These are phyloP conservation scores for Macroglossus sobrinus DNA, from an alignment of 2,113 vertebrate genomes.

Conservation along the genomic window DNA sequence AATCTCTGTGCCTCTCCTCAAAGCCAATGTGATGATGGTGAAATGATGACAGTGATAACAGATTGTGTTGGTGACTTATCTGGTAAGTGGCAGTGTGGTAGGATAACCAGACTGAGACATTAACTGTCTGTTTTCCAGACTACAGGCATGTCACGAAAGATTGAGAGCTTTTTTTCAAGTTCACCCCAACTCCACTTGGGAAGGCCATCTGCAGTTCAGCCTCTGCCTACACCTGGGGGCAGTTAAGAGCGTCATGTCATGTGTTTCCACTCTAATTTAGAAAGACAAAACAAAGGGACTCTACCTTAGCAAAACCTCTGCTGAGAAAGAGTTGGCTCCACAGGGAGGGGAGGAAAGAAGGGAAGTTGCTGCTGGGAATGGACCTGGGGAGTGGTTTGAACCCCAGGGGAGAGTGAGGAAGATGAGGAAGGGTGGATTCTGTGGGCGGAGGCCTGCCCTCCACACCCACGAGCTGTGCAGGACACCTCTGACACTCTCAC, in stretches of 20 bases:
- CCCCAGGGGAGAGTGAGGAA: not conserved
- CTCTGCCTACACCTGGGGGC: not conserved
- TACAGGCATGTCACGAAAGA: not conserved
- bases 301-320: not conserved
- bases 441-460: not conserved
- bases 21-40: not conserved
- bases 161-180: not conserved
- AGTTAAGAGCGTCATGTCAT: not conserved
- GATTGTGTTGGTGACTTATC: not conserved
- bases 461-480: not conserved
- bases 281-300: not conserved
- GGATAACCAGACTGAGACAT: not conserved
- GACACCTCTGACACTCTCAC: not conserved
- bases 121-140: not conserved
- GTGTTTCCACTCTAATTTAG: not conserved
- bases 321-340: not conserved
- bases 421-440: not conserved
- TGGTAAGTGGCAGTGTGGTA: not conserved
- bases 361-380: not conserved
- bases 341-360: not conserved
- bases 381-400: not conserved
- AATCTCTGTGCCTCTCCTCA: not conserved
- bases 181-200: not conserved
- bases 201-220: not conserved
- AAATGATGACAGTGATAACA: not conserved